Percentiles rank a stretch among this genome's conserved stretches.
phyloP scores from a whole-genome alignment of 1,140 invertebrate species.

The Coptotermes formosanus region DNA sequence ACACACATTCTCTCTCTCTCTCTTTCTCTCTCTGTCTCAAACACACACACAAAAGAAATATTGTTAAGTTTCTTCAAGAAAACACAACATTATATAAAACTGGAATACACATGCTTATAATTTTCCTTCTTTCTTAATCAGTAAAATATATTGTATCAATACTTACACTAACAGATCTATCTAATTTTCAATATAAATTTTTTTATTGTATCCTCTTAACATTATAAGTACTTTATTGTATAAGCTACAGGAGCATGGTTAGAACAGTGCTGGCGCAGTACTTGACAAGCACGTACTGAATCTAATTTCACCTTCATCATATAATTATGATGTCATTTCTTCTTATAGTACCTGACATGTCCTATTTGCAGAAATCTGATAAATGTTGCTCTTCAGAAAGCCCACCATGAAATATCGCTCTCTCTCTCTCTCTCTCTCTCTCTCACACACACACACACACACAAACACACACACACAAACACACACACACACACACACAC shows the following conservation, averaged over 20 bases:
- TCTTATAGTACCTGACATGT: too few relatives aligned
- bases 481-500: too few relatives aligned
- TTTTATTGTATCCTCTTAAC: not conserved
- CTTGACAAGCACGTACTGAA: not conserved
- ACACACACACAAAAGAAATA: not conserved
- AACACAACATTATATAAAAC: constrained; percentile 13
- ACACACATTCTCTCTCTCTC: too few relatives aligned
- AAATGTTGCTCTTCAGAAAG: too few relatives aligned
- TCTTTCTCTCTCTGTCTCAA: too few relatives aligned
- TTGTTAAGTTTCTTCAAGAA: not conserved
- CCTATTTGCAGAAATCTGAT: too few relatives aligned
- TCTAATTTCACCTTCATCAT: too few relatives aligned
- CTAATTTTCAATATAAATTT: constrained; percentile 11
- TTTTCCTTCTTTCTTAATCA: not conserved
- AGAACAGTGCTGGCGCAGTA: not conserved
- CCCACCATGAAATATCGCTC: too few relatives aligned
- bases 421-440: too few relatives aligned
- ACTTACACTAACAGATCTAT: not conserved
- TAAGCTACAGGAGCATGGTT: not conserved
- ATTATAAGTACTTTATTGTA: constrained; percentile 18
- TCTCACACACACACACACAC: too few relatives aligned
- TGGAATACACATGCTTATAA: not conserved
- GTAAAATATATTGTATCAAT: constrained; percentile 7
- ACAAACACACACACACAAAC: too few relatives aligned
- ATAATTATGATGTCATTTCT: too few relatives aligned